Conservation (phyloP, 2,888 invertebrate species). For the Aleiodes leptofemur region DNA sequence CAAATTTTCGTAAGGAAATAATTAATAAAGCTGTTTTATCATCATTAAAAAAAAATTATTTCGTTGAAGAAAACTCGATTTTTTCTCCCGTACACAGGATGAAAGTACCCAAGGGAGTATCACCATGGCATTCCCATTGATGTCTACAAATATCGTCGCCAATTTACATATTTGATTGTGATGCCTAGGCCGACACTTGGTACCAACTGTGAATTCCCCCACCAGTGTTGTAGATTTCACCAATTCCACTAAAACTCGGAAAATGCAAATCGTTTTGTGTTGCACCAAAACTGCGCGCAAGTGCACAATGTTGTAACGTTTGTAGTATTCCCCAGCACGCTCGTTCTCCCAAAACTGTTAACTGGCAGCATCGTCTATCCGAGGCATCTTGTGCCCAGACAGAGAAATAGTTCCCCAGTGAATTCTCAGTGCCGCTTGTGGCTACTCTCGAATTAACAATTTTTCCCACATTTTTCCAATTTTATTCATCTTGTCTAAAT, state of each 20-base stretch:
- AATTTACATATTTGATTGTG: conserved; percentile 71
- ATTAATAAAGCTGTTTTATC: too few species aligned
- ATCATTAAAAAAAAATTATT: background rate
- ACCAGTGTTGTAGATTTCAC: conserved; percentile 24
- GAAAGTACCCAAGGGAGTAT: conserved; percentile 40
- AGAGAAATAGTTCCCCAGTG: conserved; percentile 50
- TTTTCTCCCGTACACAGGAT: background rate
- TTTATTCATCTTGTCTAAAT: conserved; percentile 13
- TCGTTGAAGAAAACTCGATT: conserved; percentile 12
- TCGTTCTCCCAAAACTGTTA: conserved; percentile 51
- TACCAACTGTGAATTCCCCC: conserved; percentile 59
- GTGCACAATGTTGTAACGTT: conserved; percentile 40
- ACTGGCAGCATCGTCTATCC: conserved; percentile 48
- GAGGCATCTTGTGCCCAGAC: conserved; percentile 44
- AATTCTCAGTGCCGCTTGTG: conserved; percentile 44
- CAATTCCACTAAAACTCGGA: conserved; percentile 23
- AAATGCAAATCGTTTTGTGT: conserved; percentile 55
- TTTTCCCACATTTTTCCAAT: conserved; percentile 27
- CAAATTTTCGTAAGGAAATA: too few species aligned
- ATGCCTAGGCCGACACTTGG: conserved; percentile 50
- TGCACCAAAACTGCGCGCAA: conserved; percentile 40
- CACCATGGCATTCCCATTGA: conserved; percentile 39
- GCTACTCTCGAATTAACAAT: conserved; percentile 40
- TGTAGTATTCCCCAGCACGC: conserved; percentile 45
- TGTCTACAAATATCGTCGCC: conserved; percentile 62